phyloP scores from a whole-genome alignment of 2,113 vertebrate species.

The Poecilia latipinna region DNA sequence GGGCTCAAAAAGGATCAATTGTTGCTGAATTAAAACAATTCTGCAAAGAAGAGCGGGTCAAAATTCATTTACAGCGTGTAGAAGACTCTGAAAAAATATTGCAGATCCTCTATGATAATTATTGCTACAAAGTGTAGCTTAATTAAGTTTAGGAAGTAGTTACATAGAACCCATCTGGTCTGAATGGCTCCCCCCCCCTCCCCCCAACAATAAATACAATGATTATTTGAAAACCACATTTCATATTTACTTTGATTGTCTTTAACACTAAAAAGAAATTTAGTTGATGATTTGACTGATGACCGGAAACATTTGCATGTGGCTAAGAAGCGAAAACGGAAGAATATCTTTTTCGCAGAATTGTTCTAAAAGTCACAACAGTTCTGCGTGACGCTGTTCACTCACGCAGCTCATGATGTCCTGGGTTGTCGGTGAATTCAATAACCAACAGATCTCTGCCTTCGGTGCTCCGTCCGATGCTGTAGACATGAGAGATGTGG shows the following conservation, averaged over 20 bases:
- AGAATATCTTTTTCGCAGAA: neutral
- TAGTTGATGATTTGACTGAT: no score
- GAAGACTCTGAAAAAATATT: neutral
- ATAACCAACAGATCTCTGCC: slow-evolving; percentile 93
- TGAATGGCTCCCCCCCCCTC: no score
- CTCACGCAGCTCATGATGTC: slow-evolving; percentile 93
- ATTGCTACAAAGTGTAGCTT: neutral
- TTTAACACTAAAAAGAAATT: no score
- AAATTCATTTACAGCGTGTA: neutral
- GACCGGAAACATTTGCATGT: neutral
- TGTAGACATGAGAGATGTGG: slow-evolving; percentile 89
- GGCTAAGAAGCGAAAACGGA: neutral
- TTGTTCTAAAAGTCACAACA: neutral
- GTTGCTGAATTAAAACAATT: neutral
- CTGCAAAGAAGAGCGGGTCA: neutral
- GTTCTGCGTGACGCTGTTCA: slow-evolving; percentile 33
- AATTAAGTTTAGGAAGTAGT: neutral
- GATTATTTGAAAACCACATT: no score
- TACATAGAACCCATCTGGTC: no score
- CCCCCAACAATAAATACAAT: no score
- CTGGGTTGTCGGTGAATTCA: slow-evolving; percentile 92
- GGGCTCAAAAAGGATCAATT: no score
- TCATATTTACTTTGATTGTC: no score
- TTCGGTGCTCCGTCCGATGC: slow-evolving; percentile 92
- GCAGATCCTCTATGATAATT: neutral